These are phyloP conservation scores for Desmophyllum pertusum DNA, from an alignment of 92 coral and sea anemone genomes.

Conservation along the genomic window DNA sequence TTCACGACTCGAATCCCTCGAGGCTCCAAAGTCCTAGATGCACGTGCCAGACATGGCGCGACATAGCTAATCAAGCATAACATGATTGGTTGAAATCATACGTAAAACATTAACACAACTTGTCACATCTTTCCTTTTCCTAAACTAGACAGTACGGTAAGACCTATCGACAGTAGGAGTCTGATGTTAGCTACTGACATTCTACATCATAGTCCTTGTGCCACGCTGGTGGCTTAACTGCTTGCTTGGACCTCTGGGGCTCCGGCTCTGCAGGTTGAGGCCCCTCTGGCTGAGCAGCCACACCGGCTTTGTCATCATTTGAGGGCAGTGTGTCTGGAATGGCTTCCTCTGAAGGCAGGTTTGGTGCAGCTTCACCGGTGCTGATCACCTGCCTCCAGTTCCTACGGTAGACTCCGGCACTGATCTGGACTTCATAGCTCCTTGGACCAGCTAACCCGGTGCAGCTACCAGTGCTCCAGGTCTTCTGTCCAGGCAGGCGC, in stretches of 20 bases:
- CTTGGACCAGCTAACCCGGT: constrained; percentile 31
- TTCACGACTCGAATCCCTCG: too few species aligned
- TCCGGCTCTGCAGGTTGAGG: neutral
- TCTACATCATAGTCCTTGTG: constrained; percentile 30
- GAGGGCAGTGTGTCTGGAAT: neutral
- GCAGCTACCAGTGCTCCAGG: constrained; percentile 59
- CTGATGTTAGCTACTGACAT: too few species aligned
- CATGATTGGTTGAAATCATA: too few species aligned
- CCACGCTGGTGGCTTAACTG: constrained; percentile 25
- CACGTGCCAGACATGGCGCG: too few species aligned
- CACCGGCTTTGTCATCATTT: neutral
- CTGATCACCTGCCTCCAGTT: constrained; percentile 49
- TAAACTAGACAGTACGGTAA: too few species aligned
- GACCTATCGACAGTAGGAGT: too few species aligned
- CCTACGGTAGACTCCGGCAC: constrained; percentile 33
- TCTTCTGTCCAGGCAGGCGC: constrained; percentile 52
- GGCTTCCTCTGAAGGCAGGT: neutral
- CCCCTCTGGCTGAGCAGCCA: neutral
- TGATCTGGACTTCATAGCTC: constrained; percentile 33
- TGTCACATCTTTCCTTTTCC: constrained; percentile 4
- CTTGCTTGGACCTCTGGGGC: constrained; percentile 17
- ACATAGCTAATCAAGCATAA: too few species aligned
- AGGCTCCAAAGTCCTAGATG: too few species aligned
- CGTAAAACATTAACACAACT: neutral
- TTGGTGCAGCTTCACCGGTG: constrained; percentile 12